phyloP scores from a whole-genome alignment of 2,113 vertebrate species.

The Sturnus vulgaris region DNA sequence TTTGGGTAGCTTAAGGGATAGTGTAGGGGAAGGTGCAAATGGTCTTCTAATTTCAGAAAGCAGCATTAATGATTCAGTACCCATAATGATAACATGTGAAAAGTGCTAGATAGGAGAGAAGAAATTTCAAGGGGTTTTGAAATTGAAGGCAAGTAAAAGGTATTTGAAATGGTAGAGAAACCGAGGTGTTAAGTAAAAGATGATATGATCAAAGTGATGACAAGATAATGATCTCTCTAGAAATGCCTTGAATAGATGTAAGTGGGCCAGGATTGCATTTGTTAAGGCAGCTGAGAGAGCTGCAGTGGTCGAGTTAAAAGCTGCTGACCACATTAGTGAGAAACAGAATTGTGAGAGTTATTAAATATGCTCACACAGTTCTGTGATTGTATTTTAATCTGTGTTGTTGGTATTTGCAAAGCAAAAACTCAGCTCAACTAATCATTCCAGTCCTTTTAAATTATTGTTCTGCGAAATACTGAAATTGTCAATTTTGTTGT shows the following conservation, averaged over 20 bases:
- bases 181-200: not conserved
- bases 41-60: not conserved
- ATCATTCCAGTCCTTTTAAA: not conserved
- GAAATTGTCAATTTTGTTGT: not conserved
- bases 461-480: not conserved
- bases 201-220: not conserved
- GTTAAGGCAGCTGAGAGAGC: not conserved
- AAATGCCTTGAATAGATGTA: not conserved
- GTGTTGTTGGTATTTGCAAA: not conserved
- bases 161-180: not conserved
- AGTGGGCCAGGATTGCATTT: not conserved
- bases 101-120: not conserved
- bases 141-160: not conserved
- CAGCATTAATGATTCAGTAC: not conserved
- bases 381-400: not conserved
- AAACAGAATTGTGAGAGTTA: not conserved
- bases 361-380: not conserved
- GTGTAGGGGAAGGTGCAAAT: not conserved
- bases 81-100: not conserved
- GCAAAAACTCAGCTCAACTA: not conserved
- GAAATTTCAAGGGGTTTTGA: not conserved
- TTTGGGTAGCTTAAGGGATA: not conserved
- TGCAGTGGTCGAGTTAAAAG: not conserved
- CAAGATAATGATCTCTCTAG: not conserved
- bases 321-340: not conserved